Evolutionary conservation across 2,113 vertebrate genomes (phyloP).

Genomic region (Megalops atlanticus): DNA sequence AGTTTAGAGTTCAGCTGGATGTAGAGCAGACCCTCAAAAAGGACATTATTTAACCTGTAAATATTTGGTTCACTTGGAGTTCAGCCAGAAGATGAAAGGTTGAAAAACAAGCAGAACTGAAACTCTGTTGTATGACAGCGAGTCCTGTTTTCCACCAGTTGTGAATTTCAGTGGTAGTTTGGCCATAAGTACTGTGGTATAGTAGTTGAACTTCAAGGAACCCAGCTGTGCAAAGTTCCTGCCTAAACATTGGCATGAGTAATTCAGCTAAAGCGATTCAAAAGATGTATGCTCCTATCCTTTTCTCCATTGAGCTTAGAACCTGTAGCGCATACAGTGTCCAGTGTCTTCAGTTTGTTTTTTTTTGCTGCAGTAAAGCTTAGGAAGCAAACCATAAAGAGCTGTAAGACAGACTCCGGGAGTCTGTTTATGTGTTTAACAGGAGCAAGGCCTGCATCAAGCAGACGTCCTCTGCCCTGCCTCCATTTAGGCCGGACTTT

Average conservation of each 20-base stretch:
- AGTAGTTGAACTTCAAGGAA: not conserved
- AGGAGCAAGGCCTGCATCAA: not conserved
- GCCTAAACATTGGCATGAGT: no score
- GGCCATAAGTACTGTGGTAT: not conserved
- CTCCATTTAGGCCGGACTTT: not conserved
- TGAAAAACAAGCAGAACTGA: not conserved
- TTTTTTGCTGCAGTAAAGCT: not conserved
- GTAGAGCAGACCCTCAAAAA: not conserved
- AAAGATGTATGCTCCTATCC: no score
- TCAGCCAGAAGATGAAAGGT: not conserved
- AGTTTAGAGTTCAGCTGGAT: not conserved
- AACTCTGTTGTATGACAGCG: no score
- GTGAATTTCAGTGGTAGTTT: not conserved
- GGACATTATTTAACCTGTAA: not conserved
- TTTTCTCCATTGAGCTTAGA: not conserved
- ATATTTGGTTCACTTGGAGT: slow-evolving; percentile 12
- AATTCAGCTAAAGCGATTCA: no score
- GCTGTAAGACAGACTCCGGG: not conserved
- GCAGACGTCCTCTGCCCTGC: not conserved
- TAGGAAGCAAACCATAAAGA: not conserved
- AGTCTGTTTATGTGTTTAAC: not conserved
- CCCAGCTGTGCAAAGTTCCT: no score
- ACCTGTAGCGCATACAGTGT: not conserved
- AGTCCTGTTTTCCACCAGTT: not conserved
- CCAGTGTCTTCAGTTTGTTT: not conserved